These are phyloP conservation scores for Allobates femoralis DNA, from an alignment of 2,797 vertebrate species.

Conservation along the genomic window DNA sequence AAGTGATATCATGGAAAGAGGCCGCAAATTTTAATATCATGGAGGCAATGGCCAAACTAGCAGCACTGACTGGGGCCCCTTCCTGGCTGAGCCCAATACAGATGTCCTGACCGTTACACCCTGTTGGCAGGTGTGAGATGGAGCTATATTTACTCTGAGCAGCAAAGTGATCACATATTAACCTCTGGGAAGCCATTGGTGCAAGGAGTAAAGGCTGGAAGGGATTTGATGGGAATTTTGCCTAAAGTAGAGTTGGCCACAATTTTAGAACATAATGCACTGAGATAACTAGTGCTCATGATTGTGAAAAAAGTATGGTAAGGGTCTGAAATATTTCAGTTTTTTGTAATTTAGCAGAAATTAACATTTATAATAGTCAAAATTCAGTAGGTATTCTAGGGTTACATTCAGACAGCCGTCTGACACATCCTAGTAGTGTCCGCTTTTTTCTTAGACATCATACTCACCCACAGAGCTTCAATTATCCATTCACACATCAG, in stretches of 20 bases:
- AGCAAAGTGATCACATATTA: constrained; percentile 41
- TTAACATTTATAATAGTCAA: no score
- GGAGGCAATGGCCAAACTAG: constrained; percentile 40
- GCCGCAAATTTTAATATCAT: constrained; percentile 36
- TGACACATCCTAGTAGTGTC: no score
- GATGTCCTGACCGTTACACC: constrained; percentile 48
- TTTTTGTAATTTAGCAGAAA: no score
- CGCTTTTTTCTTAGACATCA: no score
- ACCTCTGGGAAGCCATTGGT: constrained; percentile 27
- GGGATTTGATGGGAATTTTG: neutral
- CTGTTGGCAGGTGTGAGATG: constrained; percentile 37
- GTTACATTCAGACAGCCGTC: no score
- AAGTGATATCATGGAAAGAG: constrained; percentile 46
- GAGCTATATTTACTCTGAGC: constrained; percentile 24
- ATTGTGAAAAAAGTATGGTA: neutral
- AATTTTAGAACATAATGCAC: neutral
- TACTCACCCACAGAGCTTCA: no score
- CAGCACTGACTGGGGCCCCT: constrained; percentile 41
- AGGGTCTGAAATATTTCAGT: neutral
- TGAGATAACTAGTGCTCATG: neutral
- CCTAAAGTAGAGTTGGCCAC: neutral
- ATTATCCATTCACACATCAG: no score
- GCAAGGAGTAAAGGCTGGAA: neutral
- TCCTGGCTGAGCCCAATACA: constrained; percentile 39
- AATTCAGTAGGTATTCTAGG: no score